phyloP scores from a whole-genome alignment of 2,888 invertebrate genomes.

The Leptarthrus brevirostris region DNA sequence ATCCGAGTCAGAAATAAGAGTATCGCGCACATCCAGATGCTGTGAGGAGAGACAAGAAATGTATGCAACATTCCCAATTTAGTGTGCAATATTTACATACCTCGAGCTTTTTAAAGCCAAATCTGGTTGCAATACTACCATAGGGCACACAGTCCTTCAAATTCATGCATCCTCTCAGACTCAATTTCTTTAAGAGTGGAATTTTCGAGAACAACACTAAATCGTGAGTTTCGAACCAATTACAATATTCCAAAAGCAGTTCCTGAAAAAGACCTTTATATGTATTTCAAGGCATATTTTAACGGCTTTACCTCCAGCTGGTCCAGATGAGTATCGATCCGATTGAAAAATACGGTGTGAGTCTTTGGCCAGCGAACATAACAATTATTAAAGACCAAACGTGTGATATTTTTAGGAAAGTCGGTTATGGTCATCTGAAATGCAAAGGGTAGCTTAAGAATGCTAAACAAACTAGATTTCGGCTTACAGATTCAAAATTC shows the following conservation, averaged over 20 bases:
- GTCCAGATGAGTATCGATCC: constrained; percentile 62
- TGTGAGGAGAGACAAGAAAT: too few relatives aligned
- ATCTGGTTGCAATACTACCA: constrained; percentile 78
- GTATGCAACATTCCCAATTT: neutral
- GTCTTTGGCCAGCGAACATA: constrained; percentile 60
- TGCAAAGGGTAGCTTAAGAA: constrained; percentile 47
- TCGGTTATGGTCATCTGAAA: constrained; percentile 73
- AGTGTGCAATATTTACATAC: constrained; percentile 54
- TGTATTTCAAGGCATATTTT: too few relatives aligned
- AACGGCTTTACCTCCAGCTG: constrained; percentile 62
- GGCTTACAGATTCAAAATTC: constrained; percentile 62
- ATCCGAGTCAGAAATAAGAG: constrained; percentile 72
- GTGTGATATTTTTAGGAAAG: constrained; percentile 74
- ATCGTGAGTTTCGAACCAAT: constrained; percentile 80
- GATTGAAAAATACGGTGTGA: constrained; percentile 62
- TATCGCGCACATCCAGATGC: constrained; percentile 71
- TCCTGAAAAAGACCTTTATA: constrained; percentile 67
- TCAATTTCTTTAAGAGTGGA: constrained; percentile 71
- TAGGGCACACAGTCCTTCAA: constrained; percentile 81
- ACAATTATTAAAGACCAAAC: constrained; percentile 68
- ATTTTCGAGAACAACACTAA: constrained; percentile 80
- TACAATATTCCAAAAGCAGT: constrained; percentile 77
- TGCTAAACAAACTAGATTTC: too few relatives aligned
- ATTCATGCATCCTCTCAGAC: constrained; percentile 74
- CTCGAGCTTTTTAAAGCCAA: constrained; percentile 71